Evolutionary conservation across 2,797 vertebrate species (phyloP).

Genomic region (Sciurus vulgaris): DNA sequence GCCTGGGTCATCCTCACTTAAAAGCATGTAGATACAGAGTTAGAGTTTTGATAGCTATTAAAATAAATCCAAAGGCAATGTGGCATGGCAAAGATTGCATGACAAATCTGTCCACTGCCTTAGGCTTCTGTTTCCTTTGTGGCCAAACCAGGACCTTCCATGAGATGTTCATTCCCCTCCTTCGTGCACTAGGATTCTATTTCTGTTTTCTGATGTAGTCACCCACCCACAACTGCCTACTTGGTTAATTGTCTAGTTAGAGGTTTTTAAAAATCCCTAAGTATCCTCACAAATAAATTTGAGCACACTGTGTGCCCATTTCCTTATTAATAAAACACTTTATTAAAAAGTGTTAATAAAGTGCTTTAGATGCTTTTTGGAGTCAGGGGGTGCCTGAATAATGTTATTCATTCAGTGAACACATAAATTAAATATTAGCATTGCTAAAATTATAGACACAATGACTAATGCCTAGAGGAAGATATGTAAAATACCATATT

Average conservation of each 20-base stretch:
- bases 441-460: conserved; percentile 74
- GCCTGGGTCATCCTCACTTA: not conserved
- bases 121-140: not conserved
- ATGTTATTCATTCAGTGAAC: conserved; percentile 59
- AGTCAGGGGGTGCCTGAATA: conserved; percentile 9
- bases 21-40: not conserved
- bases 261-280: not conserved
- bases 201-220: not conserved
- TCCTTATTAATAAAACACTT: conserved; percentile 59
- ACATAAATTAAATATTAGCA: conserved; percentile 69
- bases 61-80: not conserved
- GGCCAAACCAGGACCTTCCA: not conserved
- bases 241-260: conserved; percentile 30
- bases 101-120: not conserved
- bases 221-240: not conserved
- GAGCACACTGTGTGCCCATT: not conserved
- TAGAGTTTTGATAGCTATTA: not conserved
- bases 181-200: not conserved
- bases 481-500: conserved; percentile 42
- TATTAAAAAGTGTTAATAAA: conserved; percentile 12
- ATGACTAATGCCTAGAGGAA: conserved; percentile 67
- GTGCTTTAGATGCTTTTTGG: conserved; percentile 5
- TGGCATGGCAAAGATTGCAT: not conserved
- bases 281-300: conserved; percentile 30
- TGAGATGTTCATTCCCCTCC: not conserved